Evolutionary conservation across 2,888 invertebrate genomes (phyloP).

Genomic region (Omphaloscelis lunosa): DNA sequence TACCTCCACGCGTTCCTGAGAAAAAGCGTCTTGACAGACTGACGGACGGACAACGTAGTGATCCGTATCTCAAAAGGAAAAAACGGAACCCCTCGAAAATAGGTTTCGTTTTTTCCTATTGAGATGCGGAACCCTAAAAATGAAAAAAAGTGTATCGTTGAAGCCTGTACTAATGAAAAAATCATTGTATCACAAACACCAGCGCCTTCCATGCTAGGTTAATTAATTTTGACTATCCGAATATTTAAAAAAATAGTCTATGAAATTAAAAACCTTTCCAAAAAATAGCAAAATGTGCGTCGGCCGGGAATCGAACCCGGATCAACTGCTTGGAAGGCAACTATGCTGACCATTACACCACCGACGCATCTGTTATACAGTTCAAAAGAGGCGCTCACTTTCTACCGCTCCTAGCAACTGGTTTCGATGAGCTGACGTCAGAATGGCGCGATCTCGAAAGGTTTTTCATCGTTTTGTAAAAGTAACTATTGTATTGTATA

Average conservation of each 20-base stretch:
- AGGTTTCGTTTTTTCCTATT: too few species aligned
- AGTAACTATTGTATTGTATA: slow-evolving; percentile 26
- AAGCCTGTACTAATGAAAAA: too few species aligned
- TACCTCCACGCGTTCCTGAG: too few species aligned
- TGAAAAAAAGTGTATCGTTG: too few species aligned
- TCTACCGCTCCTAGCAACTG: slow-evolving; percentile 24
- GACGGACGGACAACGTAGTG: too few species aligned
- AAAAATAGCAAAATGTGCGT: slow-evolving; percentile 83
- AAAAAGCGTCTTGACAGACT: too few species aligned
- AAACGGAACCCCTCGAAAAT: too few species aligned
- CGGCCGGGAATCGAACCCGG: slow-evolving; percentile 91
- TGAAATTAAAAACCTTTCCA: background rate
- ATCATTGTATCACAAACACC: too few species aligned
- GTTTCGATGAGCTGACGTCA: slow-evolving; percentile 53
- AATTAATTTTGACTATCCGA: too few species aligned
- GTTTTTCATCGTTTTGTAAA: slow-evolving; percentile 57
- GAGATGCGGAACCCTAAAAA: too few species aligned
- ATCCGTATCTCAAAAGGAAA: too few species aligned
- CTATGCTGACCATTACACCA: slow-evolving; percentile 92
- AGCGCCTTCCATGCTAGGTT: too few species aligned
- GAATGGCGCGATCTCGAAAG: slow-evolving; percentile 5
- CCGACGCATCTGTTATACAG: slow-evolving; percentile 77
- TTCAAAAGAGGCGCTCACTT: slow-evolving; percentile 57
- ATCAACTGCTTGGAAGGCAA: slow-evolving; percentile 92
- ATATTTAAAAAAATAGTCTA: background rate